Evolutionary conservation across 2,888 invertebrate genomes (phyloP), one percentile per base, ranked within the genome.

Genomic region (Hirtodrosophila cameraria): DNA sequence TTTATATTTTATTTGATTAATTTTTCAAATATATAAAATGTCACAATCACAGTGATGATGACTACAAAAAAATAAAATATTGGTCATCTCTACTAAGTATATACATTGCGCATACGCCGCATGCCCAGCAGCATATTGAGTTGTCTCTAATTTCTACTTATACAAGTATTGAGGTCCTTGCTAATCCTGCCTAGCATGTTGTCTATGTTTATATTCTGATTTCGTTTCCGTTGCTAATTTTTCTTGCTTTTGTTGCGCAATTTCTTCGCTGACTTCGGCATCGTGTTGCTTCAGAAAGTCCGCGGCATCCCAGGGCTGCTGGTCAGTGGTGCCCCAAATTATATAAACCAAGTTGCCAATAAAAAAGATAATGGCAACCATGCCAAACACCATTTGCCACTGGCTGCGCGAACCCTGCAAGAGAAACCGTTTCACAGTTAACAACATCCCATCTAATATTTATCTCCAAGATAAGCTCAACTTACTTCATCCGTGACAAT

Each of bases 331-430:
- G 6, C 94, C 93, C 88, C 94, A 95, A 9, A 94, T 88, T 0
- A 95, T 81, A 88, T 94, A 96, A 71, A 94, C 92, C 20, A 94
- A 88, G 85, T 94, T 94, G 1, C 94, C 93, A 23, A 93, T 86
- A 64, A 95, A 92, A 83, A 95, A 95, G 4, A 95, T 90, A 9
- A 91, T 92, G 1, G 95, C 93, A 0, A 96, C 71, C 39, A 87
- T 91, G 81, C 94, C 93, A 89, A 96, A 96, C 18, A 96, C 94
- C 49, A 93, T 93, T 63, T 93, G 92, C 96, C 96, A 96, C 84
- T 94, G 93, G 0, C 85, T 63, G 1, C 93, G 92, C 55, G 94
- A 91, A 0, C 72, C 43, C 89, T 89, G 52, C 3, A 18, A 46
- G 0, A n/a, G n/a, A n/a, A n/a, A n/a, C n/a, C n/a, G n/a, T n/a